These are phyloP conservation scores for Cantharis rustica DNA, from an alignment of 2,888 invertebrate genomes.

Conservation along the genomic window DNA sequence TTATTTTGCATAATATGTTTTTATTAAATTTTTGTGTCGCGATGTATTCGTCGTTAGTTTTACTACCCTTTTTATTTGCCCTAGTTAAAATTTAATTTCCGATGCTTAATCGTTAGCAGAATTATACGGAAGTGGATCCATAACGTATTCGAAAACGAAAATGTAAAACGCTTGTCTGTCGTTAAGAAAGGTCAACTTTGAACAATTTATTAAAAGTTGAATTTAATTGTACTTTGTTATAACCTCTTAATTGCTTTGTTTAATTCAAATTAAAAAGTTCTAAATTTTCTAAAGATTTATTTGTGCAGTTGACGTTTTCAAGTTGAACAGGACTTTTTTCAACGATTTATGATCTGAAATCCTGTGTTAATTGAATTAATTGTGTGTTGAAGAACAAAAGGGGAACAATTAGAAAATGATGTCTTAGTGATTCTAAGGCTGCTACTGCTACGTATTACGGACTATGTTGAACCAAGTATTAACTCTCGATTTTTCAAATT, in stretches of 20 bases:
- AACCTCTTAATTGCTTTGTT: background rate
- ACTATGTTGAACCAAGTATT: background rate
- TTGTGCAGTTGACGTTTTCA: background rate
- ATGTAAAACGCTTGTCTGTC: background rate
- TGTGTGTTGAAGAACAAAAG: background rate
- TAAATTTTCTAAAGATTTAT: background rate
- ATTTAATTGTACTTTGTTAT: background rate
- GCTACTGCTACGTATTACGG: too few relatives aligned
- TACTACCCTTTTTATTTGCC: background rate
- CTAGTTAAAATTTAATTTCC: background rate
- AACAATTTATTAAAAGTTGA: background rate
- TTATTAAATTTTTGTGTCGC: background rate
- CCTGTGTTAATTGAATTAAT: background rate
- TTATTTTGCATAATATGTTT: background rate
- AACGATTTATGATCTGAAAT: background rate
- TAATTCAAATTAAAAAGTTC: background rate
- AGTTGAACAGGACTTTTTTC: background rate
- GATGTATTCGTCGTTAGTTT: background rate
- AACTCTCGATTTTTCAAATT: background rate
- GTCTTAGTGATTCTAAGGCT: background rate
- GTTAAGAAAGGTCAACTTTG: background rate
- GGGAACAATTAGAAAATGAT: background rate
- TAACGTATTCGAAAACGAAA: background rate
- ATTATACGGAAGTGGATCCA: conserved; percentile 2
- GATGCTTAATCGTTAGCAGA: background rate